phyloP scores from a whole-genome alignment of 2,797 vertebrate species.

The Lepidocolaptes lacrymiger region DNA sequence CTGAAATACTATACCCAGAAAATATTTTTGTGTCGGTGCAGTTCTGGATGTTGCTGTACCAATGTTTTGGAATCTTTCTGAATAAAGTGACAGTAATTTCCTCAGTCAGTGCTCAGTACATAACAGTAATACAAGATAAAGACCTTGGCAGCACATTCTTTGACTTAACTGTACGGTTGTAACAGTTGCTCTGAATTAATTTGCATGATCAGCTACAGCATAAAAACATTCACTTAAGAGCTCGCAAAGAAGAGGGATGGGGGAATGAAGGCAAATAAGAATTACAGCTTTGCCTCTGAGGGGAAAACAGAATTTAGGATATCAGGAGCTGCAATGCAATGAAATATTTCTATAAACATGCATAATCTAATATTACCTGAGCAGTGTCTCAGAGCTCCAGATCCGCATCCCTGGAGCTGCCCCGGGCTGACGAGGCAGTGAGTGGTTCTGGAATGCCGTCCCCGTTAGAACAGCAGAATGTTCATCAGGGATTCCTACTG shows the following conservation, averaged over 20 bases:
- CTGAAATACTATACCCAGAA: neutral
- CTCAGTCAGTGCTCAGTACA: neutral
- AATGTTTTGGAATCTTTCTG: neutral
- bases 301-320: neutral
- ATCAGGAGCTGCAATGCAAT: neutral
- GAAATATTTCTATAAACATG: neutral
- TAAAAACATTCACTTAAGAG: slow-evolving; percentile 23
- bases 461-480: fast-evolving
- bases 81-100: neutral
- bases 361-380: neutral
- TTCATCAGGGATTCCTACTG: neutral
- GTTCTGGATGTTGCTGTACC: neutral
- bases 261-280: slow-evolving; percentile 2
- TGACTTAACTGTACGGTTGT: slow-evolving; percentile 51
- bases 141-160: slow-evolving; percentile 42
- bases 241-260: neutral
- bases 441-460: neutral
- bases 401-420: neutral
- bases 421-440: neutral
- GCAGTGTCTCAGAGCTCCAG: neutral
- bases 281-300: neutral
- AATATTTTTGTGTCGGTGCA: neutral
- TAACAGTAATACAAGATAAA: slow-evolving; percentile 40
- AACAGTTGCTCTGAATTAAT: slow-evolving; percentile 69
- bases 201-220: slow-evolving; percentile 47